Base-by-base conservation (phyloP, 2,888 invertebrate genomes). In the Tricholauxania praeusta region DNA sequence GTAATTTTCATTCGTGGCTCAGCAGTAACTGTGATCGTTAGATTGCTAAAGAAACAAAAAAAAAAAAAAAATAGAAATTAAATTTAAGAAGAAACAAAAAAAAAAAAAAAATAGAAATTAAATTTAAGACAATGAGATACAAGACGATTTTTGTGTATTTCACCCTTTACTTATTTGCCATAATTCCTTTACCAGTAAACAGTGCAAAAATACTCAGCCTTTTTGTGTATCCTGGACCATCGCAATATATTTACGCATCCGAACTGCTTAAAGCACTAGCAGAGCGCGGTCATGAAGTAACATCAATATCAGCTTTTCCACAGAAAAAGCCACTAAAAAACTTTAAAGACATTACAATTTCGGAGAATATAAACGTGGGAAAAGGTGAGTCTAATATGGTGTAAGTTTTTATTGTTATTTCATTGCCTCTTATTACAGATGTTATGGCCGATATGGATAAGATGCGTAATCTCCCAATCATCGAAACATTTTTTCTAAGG, bases 211-310 rank as follows among this genome's bases (percentile, higher is more conserved):
- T 82, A 6, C 72, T 82, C 60, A 83, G 82, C 0, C 72, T 82
- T 6, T 84, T 83, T 75, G 80, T 82, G 6, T 83, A 82, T 65
- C 78, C 84, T 1, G 82, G 83, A 8, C 80, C 77, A 22, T 84
- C 84, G 0, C 83, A 83, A 51, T 86, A 86, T 65, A 83, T 86
- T 62, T 79, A 85, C n/a, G 85, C 79, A 14, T 77, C 80, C 53
- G 74, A 83, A 0, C 74, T 84, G 59, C 79, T 83, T 68, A 79
- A 79, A 64, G 82, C 75, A 7, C 75, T 85, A 39, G 83, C 82
- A 5, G 74, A 77, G 7, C 79, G 82, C 2, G 88, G 88, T 1
- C 88, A 88, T 76, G 79, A 87, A 52, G 77, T 88, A 0, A 87
- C 85, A 1, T 81, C 86, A 3, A 82, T 86, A 10, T 82, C 83